These are phyloP conservation scores for Cyrtorhinus lividipennis DNA, from an alignment of 1,140 invertebrate genomes.

Conservation along the genomic window DNA sequence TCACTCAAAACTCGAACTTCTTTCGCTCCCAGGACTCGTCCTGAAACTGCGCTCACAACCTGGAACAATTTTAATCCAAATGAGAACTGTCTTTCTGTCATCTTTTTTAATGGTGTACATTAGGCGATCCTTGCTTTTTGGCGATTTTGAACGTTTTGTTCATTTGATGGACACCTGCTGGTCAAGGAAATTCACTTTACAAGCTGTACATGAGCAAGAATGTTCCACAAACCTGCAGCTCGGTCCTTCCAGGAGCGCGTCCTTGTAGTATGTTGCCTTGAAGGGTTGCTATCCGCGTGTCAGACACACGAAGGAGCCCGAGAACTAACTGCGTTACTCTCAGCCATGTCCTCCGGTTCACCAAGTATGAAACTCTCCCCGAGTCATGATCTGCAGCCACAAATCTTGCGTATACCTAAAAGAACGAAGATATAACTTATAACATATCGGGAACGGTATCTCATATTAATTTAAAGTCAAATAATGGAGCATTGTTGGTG, in stretches of 20 bases:
- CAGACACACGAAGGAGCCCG: constrained; percentile 66
- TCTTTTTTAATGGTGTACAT: too few species aligned
- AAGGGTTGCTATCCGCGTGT: constrained; percentile 71
- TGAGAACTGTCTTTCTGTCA: too few species aligned
- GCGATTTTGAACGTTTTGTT: too few species aligned
- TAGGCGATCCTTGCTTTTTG: too few species aligned
- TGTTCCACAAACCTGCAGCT: constrained; percentile 58
- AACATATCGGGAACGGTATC: too few species aligned
- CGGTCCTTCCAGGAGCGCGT: constrained; percentile 71
- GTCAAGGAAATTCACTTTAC: too few species aligned
- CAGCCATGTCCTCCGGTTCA: constrained; percentile 71
- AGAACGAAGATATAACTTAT: constrained; percentile 14
- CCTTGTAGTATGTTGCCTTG: constrained; percentile 72
- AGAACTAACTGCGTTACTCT: constrained; percentile 82
- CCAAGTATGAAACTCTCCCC: constrained; percentile 74
- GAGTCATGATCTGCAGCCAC: constrained; percentile 81
- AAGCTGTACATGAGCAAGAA: not conserved
- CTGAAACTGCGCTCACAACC: constrained; percentile 81
- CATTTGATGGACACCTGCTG: too few species aligned
- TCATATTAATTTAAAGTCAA: too few species aligned
- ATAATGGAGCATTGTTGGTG: not conserved
- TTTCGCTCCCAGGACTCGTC: constrained; percentile 74
- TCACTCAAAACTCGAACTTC: constrained; percentile 85
- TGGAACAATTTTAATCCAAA: constrained; percentile 27
- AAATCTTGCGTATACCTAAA: constrained; percentile 65